Evolutionary conservation across 2,797 vertebrate species (phyloP).

Genomic region (Morelia viridis): DNA sequence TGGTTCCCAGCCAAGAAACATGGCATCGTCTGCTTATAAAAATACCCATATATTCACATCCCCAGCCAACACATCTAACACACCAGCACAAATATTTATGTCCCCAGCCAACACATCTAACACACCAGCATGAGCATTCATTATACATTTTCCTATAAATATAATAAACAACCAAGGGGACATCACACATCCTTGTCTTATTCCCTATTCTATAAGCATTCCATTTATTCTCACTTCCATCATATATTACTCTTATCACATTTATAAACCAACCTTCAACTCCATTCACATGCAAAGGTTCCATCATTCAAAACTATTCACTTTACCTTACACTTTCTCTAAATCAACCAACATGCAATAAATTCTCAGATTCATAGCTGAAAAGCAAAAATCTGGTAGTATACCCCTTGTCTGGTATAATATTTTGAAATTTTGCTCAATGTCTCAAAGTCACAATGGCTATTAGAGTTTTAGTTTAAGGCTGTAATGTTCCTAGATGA

Average conservation of each 20-base stretch:
- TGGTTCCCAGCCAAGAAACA: background rate
- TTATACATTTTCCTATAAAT: background rate
- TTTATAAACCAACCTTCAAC: background rate
- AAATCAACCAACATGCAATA: background rate
- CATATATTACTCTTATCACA: background rate
- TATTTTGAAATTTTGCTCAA: background rate
- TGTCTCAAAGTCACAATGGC: no score
- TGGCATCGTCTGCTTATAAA: background rate
- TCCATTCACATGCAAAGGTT: background rate
- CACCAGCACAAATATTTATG: background rate
- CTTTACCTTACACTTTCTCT: background rate
- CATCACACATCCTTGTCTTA: background rate
- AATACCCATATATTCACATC: background rate
- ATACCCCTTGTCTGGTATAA: background rate
- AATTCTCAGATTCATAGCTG: background rate
- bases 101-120: background rate
- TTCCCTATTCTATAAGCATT: background rate
- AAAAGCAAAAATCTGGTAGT: background rate
- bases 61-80: background rate
- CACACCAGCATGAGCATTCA: background rate
- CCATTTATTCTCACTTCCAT: background rate
- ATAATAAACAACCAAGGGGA: background rate
- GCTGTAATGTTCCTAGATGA: no score
- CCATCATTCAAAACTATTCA: background rate
- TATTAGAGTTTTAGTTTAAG: no score